These are phyloP conservation scores for Littorina saxatilis DNA, from an alignment of 1,140 invertebrate species.

Conservation along the genomic window DNA sequence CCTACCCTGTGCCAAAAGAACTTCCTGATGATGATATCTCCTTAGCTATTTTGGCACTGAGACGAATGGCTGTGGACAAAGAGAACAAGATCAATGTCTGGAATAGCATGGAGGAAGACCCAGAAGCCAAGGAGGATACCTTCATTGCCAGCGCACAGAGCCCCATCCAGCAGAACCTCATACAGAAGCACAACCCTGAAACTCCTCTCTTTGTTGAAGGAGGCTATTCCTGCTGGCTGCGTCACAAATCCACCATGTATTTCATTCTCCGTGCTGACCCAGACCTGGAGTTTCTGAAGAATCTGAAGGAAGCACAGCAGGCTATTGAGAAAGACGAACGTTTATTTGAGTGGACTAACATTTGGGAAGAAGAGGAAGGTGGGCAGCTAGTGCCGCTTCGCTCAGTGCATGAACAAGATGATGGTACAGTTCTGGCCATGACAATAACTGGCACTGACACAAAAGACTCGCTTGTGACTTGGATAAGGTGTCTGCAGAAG, in stretches of 20 bases:
- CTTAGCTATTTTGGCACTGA: slow-evolving; percentile 90
- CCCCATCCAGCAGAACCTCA: slow-evolving; percentile 84
- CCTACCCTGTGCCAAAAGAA: slow-evolving; percentile 88
- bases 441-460: slow-evolving; percentile 87
- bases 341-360: slow-evolving; percentile 56
- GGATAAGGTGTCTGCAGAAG: slow-evolving; percentile 91
- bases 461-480: slow-evolving; percentile 90
- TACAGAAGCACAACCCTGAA: slow-evolving; percentile 83
- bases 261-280: slow-evolving; percentile 88
- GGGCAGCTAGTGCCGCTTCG: slow-evolving; percentile 74
- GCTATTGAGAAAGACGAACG: slow-evolving; percentile 45
- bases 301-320: slow-evolving; percentile 67
- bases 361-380: slow-evolving; percentile 62
- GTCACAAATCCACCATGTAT: slow-evolving; percentile 86
- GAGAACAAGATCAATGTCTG: slow-evolving; percentile 84
- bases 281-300: slow-evolving; percentile 67
- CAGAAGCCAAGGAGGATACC: slow-evolving; percentile 85
- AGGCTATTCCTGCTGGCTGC: slow-evolving; percentile 88
- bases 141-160: slow-evolving; percentile 96
- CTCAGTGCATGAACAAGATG: slow-evolving; percentile 92
- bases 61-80: slow-evolving; percentile 91
- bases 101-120: slow-evolving; percentile 77
- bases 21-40: slow-evolving; percentile 80
- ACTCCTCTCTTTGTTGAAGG: slow-evolving; percentile 92
- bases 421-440: slow-evolving; percentile 91